Evolutionary conservation across 2,888 invertebrate species (phyloP), one percentile per base, ranked within the genome.

Genomic region (Anoncus sp.): DNA sequence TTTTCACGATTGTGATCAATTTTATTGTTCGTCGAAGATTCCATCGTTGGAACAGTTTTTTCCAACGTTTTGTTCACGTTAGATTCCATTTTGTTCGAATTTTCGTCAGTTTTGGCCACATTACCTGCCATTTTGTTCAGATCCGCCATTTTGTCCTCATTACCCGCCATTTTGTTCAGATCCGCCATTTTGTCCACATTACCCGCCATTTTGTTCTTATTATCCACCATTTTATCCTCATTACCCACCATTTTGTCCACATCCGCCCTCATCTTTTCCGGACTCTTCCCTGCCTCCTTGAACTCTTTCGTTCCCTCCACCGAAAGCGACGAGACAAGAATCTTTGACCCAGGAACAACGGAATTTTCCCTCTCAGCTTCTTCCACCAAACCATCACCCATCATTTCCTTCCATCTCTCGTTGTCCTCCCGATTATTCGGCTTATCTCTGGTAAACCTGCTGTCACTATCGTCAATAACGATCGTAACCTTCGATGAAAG

Each of bases 401-500:
- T 27, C 16, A n/a, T 45, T 27, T 45, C 22, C 51, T 14, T 67
- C 45, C 49, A 12, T 40, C 63, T 62, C n/a, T 45, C 27, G 40
- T 53, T 47, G 38, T 16, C 51, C 49, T 16, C 51, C 49, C 18
- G 24, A 12, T 75, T 18, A 40, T 66, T 14, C 16, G 24, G 12
- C 12, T 14, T 22, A 7, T 22, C 24, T 18, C 12, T 49, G 2
- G 7, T 38, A 1, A 9, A 20, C 18, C 3, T 27, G n/a, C 43
- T 40, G 38, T 18, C 20, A 35, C 24, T 18, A 18, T 75, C 60
- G 31, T 81, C 75, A 22, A 82, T 71, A 4, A 82, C 81, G 55
- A 82, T 73, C 6, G 81, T 70, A 9, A 81, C 77, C 7, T 81
- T 70, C 5, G 69, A 75, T 7, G 82, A 70, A 18, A 82, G 18